phyloP scores from a whole-genome alignment of 2,113 vertebrate genomes.

The Rhea pennata region DNA sequence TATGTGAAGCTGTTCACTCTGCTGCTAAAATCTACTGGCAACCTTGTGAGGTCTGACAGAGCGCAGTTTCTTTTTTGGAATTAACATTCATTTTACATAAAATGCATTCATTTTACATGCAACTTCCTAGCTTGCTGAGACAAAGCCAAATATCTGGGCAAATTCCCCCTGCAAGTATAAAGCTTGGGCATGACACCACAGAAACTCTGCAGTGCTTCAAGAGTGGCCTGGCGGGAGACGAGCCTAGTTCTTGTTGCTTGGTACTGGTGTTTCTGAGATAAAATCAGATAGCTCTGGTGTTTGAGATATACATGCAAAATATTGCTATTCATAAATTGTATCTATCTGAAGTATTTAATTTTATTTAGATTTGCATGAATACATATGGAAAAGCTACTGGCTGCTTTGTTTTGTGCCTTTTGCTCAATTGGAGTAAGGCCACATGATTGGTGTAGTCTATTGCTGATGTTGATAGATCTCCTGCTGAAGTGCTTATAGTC shows the following conservation, averaged over 20 bases:
- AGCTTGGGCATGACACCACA: not conserved
- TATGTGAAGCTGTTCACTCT: not conserved
- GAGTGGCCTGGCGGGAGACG: not conserved
- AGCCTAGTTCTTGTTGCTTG: not conserved
- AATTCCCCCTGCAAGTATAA: not conserved
- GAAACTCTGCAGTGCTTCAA: not conserved
- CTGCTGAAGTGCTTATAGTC: not conserved
- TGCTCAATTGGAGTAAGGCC: not conserved
- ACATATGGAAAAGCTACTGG: not conserved
- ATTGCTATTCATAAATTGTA: not conserved
- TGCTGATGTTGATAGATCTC: not conserved
- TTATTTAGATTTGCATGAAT: not conserved
- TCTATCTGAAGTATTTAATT: not conserved
- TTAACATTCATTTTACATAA: not conserved
- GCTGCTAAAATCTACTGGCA: not conserved
- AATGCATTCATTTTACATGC: not conserved
- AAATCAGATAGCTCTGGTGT: not conserved
- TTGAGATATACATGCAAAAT: not conserved
- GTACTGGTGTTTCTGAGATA: not conserved
- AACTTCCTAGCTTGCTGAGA: not conserved
- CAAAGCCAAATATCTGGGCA: not conserved
- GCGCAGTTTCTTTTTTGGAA: not conserved
- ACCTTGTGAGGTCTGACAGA: not conserved
- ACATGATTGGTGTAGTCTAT: rapidly evolving
- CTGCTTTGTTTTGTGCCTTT: not conserved